Percentiles rank a stretch among this genome's conserved stretches.
Conservation (phyloP, 1,140 invertebrate genomes). For the Dendrolimus punctatus region DNA sequence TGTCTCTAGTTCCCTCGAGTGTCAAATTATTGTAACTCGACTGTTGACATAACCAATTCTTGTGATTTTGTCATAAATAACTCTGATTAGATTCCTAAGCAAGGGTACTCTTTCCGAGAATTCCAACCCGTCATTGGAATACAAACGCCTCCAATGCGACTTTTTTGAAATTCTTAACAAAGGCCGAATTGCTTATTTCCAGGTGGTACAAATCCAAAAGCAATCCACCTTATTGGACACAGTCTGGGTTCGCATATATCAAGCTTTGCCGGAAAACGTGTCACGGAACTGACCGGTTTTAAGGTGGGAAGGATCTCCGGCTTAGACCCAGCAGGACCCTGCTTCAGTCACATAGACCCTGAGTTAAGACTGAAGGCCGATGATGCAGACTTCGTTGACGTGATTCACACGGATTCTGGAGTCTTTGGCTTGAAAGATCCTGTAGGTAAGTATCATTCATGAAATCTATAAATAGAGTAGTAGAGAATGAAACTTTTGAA, state of each 20-base stretch:
- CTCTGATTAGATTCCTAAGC: no score
- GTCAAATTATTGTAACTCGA: no score
- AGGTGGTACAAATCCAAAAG: constrained; percentile 46
- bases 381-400: constrained; percentile 82
- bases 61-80: no score
- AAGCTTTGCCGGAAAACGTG: constrained; percentile 78
- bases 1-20: no score
- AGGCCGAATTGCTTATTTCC: constrained; percentile 1
- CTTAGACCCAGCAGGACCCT: constrained; percentile 81
- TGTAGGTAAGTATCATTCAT: constrained; percentile 32
- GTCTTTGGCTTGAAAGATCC: constrained; percentile 61
- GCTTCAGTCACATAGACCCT: constrained; percentile 72
- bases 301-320: constrained; percentile 77
- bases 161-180: not conserved
- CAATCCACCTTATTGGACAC: constrained; percentile 86
- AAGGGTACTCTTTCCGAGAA: no score
- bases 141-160: not conserved
- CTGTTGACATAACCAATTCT: no score
- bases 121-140: no score
- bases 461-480: no score
- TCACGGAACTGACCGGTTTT: constrained; percentile 42
- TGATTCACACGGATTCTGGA: constrained; percentile 80
- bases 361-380: constrained; percentile 73
- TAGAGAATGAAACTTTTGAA: no score
- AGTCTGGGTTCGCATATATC: constrained; percentile 89